Percentiles rank a stretch among this genome's conserved stretches.
Evolutionary conservation across 2,888 invertebrate species (phyloP).

Genomic region (Conus canariensis): DNA sequence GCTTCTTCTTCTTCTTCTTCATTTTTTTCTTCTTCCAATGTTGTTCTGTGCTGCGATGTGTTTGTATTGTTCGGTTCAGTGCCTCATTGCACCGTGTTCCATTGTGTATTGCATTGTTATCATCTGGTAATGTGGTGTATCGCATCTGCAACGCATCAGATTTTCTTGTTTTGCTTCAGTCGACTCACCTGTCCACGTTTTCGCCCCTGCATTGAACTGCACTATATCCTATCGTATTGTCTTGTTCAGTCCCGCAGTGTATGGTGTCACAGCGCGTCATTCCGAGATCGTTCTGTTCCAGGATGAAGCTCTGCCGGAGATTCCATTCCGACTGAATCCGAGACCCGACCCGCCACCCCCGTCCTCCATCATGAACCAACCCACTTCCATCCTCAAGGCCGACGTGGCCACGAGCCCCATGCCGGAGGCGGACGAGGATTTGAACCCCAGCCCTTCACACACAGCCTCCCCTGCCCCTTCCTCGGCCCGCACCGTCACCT

Average conservation of each 20-base stretch:
- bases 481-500: slow-evolving; percentile 24
- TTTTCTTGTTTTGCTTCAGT: not conserved
- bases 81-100: no score
- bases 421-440: not conserved
- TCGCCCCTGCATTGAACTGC: not conserved
- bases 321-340: slow-evolving; percentile 30
- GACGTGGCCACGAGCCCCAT: slow-evolving; percentile 18
- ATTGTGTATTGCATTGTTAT: no score
- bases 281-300: not conserved
- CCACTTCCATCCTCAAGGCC: not conserved
- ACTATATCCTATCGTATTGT: not conserved
- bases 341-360: not conserved
- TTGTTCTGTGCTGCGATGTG: not conserved
- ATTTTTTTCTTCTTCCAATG: not conserved
- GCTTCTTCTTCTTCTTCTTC: not conserved
- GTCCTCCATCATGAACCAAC: not conserved
- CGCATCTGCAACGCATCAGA: no score
- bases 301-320: slow-evolving; percentile 17
- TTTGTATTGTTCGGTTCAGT: not conserved
- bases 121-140: no score
- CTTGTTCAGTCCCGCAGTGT: not conserved
- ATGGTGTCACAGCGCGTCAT: not conserved
- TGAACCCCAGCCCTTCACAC: not conserved
- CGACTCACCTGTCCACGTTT: no score
- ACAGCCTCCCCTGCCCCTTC: not conserved